Conservation (phyloP, 2,888 invertebrate genomes). For the Lissonota sp. region DNA sequence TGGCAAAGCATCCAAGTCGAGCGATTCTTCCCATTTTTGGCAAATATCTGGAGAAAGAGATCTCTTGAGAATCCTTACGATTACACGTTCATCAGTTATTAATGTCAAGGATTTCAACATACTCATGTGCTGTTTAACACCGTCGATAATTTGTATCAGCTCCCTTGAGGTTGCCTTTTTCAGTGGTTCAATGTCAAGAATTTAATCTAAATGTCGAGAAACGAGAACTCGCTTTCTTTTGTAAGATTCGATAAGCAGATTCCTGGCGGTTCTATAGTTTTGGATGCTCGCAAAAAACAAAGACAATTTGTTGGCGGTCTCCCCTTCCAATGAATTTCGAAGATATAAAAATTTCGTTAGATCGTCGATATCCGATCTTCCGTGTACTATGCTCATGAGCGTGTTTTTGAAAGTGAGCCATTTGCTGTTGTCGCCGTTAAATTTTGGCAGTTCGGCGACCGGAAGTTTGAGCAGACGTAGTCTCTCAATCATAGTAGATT, state of each 20-base stretch:
- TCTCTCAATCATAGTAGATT: constrained; percentile 39
- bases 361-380: constrained; percentile 50
- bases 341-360: constrained; percentile 58
- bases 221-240: constrained; percentile 55
- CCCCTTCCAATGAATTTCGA: constrained; percentile 38
- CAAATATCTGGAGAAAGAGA: constrained; percentile 29
- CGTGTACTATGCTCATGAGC: constrained; percentile 51
- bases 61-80: constrained; percentile 39
- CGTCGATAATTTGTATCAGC: constrained; percentile 29
- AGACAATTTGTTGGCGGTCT: constrained; percentile 48
- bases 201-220: constrained; percentile 49
- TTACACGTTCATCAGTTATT: constrained; percentile 36
- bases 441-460: constrained; percentile 54
- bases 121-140: constrained; percentile 64
- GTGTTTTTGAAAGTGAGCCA: constrained; percentile 55
- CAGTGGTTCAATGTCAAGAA: constrained; percentile 43
- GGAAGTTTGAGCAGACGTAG: constrained; percentile 48
- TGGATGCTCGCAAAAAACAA: constrained; percentile 42
- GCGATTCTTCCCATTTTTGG: constrained; percentile 32
- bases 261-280: constrained; percentile 51
- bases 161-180: constrained; percentile 20
- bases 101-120: constrained; percentile 63
- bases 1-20: constrained; percentile 26
- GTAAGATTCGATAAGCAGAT: constrained; percentile 36
- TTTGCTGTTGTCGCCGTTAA: constrained; percentile 60